These are phyloP conservation scores for Babyrousa celebensis DNA, from an alignment of 2,797 vertebrate genomes.

Conservation along the genomic window DNA sequence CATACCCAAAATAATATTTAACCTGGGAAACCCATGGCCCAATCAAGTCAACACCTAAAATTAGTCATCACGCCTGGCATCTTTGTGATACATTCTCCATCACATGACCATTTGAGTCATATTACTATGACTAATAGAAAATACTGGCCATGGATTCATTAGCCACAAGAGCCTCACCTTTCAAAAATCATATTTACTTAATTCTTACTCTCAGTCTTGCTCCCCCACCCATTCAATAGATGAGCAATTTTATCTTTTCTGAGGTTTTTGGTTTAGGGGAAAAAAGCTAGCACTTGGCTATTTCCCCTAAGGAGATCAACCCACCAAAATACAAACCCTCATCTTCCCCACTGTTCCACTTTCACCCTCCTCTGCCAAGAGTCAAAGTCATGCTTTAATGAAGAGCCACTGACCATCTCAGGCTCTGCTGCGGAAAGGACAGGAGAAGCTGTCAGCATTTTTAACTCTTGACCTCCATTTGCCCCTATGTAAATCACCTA, in stretches of 20 bases:
- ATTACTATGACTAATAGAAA: background rate
- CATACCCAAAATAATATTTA: background rate
- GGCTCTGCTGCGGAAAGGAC: background rate
- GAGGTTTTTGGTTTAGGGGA: background rate
- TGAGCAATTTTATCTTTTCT: background rate
- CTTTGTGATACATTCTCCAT: background rate
- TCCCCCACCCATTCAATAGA: background rate
- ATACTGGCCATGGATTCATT: background rate
- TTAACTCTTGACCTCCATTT: background rate
- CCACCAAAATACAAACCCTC: background rate
- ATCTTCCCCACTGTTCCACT: background rate
- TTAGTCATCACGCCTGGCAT: background rate
- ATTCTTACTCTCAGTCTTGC: background rate
- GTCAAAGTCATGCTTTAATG: background rate
- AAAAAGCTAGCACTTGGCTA: background rate
- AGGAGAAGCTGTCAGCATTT: background rate
- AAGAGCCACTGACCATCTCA: background rate
- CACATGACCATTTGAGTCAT: background rate
- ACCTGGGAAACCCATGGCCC: background rate
- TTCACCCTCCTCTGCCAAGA: background rate
- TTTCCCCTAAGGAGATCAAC: background rate
- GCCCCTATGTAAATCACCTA: background rate
- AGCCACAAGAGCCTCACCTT: background rate
- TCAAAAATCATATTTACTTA: background rate
- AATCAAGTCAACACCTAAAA: background rate